Conservation (phyloP, 2,888 invertebrate species). For the Phalangium opilio region DNA sequence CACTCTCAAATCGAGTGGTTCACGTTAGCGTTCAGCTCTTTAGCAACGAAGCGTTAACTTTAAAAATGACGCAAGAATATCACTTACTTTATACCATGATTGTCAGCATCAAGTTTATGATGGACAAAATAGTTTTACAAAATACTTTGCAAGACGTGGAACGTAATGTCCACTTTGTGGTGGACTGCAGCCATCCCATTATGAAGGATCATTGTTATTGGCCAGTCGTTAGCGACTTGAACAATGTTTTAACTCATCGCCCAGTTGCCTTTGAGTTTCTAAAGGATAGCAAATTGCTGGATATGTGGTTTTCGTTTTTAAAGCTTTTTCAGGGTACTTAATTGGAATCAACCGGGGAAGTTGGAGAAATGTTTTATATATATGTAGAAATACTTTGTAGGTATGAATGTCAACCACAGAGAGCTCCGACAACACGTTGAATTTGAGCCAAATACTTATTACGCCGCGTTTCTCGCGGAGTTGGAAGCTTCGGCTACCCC, state of each 20-base stretch:
- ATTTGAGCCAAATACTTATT: slow-evolving; percentile 92
- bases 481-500: slow-evolving; percentile 92
- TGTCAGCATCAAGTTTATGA: slow-evolving; percentile 76
- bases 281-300: slow-evolving; percentile 62
- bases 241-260: slow-evolving; percentile 84
- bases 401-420: slow-evolving; percentile 91
- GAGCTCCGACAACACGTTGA: slow-evolving; percentile 83
- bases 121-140: slow-evolving; percentile 73
- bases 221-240: slow-evolving; percentile 92
- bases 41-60: slow-evolving; percentile 78
- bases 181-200: slow-evolving; percentile 75
- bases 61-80: slow-evolving; percentile 76
- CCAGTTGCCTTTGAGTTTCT: slow-evolving; percentile 80
- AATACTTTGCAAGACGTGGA: slow-evolving; percentile 64
- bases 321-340: slow-evolving; percentile 75
- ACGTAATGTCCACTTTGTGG: slow-evolving; percentile 70
- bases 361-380: too few species aligned
- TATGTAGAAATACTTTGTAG: too few species aligned
- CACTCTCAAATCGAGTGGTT: slow-evolving; percentile 84
- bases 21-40: slow-evolving; percentile 94
- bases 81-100: slow-evolving; percentile 86
- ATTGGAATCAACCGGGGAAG: background rate
- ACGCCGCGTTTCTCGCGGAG: slow-evolving; percentile 94
- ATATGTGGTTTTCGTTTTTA: slow-evolving; percentile 91
- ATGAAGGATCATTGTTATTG: slow-evolving; percentile 98